These are phyloP conservation scores for Leptobrachium ailaonicum DNA, from an alignment of 2,113 vertebrate genomes.

Conservation along the genomic window DNA sequence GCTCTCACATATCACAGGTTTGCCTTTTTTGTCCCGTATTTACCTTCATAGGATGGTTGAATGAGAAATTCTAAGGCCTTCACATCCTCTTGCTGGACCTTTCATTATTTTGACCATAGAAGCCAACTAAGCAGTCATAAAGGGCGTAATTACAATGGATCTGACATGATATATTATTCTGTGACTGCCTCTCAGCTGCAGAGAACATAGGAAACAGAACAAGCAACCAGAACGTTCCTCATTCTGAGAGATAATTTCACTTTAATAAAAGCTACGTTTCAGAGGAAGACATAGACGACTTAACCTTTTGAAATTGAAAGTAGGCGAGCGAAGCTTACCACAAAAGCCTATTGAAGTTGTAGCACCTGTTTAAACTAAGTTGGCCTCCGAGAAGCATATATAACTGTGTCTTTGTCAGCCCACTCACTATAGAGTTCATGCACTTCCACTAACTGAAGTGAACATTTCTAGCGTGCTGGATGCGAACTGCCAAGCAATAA, in stretches of 20 bases:
- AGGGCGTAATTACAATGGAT: too few species aligned
- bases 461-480: conserved; percentile 17
- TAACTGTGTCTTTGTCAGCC: conserved; percentile 46
- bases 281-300: not conserved
- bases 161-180: too few species aligned
- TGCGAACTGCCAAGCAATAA: conserved; percentile 19
- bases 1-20: too few species aligned
- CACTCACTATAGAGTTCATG: conserved; percentile 41
- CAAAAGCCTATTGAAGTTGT: conserved; percentile 42
- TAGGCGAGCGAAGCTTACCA: not conserved
- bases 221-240: not conserved
- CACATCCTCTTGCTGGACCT: too few species aligned
- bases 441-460: conserved; percentile 26
- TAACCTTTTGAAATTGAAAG: conserved; percentile 6
- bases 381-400: conserved; percentile 28
- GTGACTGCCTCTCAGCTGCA: too few species aligned
- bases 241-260: not conserved
- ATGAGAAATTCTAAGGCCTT: too few species aligned
- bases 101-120: too few species aligned
- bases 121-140: too few species aligned
- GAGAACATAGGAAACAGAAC: too few species aligned
- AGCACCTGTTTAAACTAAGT: conserved; percentile 45
- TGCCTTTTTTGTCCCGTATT: too few species aligned
- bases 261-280: not conserved
- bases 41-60: too few species aligned